phyloP scores from a whole-genome alignment of 1,140 invertebrate genomes.

The Coelopa frigida region DNA sequence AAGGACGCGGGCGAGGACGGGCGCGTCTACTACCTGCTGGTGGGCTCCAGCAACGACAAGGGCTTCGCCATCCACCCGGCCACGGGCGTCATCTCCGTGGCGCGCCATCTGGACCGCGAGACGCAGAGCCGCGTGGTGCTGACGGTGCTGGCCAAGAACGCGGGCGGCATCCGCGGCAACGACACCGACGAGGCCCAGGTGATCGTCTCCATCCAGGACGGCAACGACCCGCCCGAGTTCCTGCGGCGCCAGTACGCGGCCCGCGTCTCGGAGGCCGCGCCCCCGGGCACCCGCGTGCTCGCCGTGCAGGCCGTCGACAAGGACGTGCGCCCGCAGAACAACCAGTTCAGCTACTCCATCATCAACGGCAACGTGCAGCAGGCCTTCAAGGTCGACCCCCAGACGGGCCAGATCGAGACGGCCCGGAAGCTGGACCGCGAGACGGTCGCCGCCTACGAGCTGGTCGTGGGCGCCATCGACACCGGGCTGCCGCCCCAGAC shows the following conservation, averaged over 20 bases:
- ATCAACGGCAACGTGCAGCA: constrained; percentile 74
- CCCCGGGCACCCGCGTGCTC: constrained; percentile 63
- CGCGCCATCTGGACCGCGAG: constrained; percentile 77
- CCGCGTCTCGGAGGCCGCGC: constrained; percentile 68
- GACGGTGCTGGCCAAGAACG: constrained; percentile 91
- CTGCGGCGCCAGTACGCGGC: constrained; percentile 66
- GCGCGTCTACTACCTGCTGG: constrained; percentile 82
- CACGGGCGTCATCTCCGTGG: constrained; percentile 76
- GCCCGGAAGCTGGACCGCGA: constrained; percentile 74
- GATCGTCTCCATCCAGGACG: constrained; percentile 87
- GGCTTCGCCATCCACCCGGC: constrained; percentile 83
- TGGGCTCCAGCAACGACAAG: constrained; percentile 86
- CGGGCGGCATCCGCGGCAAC: constrained; percentile 84
- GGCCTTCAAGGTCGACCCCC: constrained; percentile 83
- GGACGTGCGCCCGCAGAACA: constrained; percentile 84
- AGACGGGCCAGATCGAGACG: constrained; percentile 74
- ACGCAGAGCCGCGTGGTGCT: constrained; percentile 83
- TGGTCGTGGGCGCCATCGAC: constrained; percentile 87
- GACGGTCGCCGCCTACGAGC: constrained; percentile 62
- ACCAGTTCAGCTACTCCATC: constrained; percentile 87
- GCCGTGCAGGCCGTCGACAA: constrained; percentile 83
- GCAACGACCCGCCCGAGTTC: constrained; percentile 93
- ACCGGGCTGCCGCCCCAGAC: constrained; percentile 80
- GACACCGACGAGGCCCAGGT: constrained; percentile 93
- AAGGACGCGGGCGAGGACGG: constrained; percentile 89